These are phyloP conservation scores for Noctua fimbriata DNA, from an alignment of 2,888 invertebrate species.

Conservation along the genomic window DNA sequence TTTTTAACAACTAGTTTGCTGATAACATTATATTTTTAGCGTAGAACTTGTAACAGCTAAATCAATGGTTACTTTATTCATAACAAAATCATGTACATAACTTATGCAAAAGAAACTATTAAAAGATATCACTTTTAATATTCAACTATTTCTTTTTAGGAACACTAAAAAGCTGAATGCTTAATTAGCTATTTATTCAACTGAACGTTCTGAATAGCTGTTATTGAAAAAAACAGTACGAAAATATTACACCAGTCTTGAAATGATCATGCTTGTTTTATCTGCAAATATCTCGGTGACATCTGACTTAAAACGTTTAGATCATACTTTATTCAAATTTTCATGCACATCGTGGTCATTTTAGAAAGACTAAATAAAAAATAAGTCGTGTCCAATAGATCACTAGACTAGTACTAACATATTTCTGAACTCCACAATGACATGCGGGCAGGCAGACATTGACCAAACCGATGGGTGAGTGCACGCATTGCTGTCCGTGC, in stretches of 20 bases:
- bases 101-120: too few species aligned
- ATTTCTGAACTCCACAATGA: constrained; percentile 22
- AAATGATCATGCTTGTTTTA: neutral
- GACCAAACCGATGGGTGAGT: constrained; percentile 45
- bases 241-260: neutral
- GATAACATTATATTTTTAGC: constrained; percentile 21
- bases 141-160: neutral
- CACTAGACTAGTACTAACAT: neutral
- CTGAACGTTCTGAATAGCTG: neutral
- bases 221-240: neutral
- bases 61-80: neutral
- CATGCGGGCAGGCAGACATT: constrained; percentile 19
- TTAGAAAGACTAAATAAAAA: neutral
- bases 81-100: neutral
- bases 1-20: neutral
- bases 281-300: too few species aligned
- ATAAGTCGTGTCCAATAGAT: neutral
- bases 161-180: neutral
- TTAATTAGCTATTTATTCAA: neutral
- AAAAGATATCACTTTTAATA: constrained; percentile 7
- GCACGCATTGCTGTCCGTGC: constrained; percentile 37
- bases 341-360: neutral
- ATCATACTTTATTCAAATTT: neutral
- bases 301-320: neutral
- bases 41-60: neutral